Base-by-base conservation (phyloP, 2,888 invertebrate species). In the Drosophila testacea region DNA sequence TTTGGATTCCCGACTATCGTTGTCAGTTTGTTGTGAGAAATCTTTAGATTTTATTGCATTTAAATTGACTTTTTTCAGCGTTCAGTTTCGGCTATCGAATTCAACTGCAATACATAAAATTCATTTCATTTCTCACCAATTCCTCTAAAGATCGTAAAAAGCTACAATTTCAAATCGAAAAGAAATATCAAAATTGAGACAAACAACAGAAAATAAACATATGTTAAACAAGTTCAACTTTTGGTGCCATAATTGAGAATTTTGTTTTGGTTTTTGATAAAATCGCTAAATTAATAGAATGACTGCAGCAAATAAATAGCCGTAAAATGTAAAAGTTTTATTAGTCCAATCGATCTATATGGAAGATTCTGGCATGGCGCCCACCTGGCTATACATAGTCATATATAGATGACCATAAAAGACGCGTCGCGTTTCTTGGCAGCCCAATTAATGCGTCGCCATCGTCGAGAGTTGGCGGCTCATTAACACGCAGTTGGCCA, bases 11-110 rank as follows among this genome's bases (percentile, higher is more conserved):
- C 22, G 28, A 52, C 39, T 30, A 32, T 51, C 48, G 54, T 76
- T 73, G 69, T 64, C 69, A 65, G 69, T 9, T 62, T 70, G 69
- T 80, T 77, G 74, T 79, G 77, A 82, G 81, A 75, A 81, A 74
- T 79, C 63, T 73, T 75, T 47, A 67, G 50, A 47, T 81, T 90
- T 90, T 85, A 88, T 86, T 60, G 72, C 73, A 81, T 89, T 88
- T 82, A 87, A 85, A 90, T 88, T 82, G 81, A 56, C 76, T 71
- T 84, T 78, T 84, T 77, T 65, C 81, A 77, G 68, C 79, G 79
- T 63, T 22, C 22, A 22, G 22, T 22, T 81, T 81, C 83, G 84
- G 87, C 66, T 86, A 86, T 83, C 77, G 63, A 56, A 42, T 79
- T 83, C 81, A 66, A 75, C 79, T 61, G 73, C 70, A 67, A 34